phyloP scores from a whole-genome alignment of 1,140 invertebrate genomes.

The Pseudachorutes palmiensis region DNA sequence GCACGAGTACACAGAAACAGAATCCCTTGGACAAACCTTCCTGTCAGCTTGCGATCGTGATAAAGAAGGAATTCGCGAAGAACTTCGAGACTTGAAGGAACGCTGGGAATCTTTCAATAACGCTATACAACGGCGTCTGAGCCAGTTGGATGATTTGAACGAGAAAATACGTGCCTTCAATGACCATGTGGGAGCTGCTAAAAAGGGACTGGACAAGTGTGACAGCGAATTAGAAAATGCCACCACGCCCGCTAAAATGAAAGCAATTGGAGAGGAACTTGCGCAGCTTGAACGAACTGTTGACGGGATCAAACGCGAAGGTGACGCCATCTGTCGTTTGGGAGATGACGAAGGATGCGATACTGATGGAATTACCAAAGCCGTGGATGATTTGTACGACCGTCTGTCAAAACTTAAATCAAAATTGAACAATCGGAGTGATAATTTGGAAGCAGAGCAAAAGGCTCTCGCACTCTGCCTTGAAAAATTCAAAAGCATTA shows the following conservation, averaged over 20 bases:
- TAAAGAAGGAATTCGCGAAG: slow-evolving; percentile 74
- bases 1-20: not conserved
- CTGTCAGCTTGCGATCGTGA: slow-evolving; percentile 67
- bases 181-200: not conserved
- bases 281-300: slow-evolving; percentile 61
- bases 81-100: slow-evolving; percentile 66
- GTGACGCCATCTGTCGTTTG: slow-evolving; percentile 63
- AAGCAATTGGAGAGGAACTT: not conserved
- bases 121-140: slow-evolving; percentile 39
- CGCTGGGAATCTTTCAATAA: slow-evolving; percentile 84
- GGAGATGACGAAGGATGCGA: slow-evolving; percentile 54
- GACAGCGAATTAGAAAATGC: not conserved
- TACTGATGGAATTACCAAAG: slow-evolving; percentile 62
- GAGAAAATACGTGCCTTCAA: not conserved
- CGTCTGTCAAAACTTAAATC: slow-evolving; percentile 66
- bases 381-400: slow-evolving; percentile 66
- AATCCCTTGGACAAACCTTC: not conserved
- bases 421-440: slow-evolving; percentile 66
- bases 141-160: not conserved
- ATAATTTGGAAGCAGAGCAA: slow-evolving; percentile 73
- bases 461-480: slow-evolving; percentile 77
- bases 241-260: not conserved
- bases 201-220: not conserved
- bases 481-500: slow-evolving; percentile 68
- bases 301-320: slow-evolving; percentile 59